Conservation (phyloP, 2,113 vertebrate genomes). For the Anser brachyrhynchus region DNA sequence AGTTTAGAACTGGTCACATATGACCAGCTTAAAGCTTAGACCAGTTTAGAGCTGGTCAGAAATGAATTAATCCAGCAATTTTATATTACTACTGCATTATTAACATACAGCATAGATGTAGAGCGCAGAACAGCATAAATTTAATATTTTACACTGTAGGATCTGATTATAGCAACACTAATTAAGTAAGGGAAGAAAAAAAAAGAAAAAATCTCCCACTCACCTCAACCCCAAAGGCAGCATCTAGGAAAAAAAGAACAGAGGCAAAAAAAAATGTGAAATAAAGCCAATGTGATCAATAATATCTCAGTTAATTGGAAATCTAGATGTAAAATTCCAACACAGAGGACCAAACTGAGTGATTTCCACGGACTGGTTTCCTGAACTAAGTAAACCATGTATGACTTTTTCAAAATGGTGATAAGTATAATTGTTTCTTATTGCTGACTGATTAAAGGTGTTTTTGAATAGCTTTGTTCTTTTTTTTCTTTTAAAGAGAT, state of each 20-base stretch:
- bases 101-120: background rate
- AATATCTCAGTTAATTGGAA: background rate
- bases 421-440: background rate
- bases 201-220: slow-evolving; percentile 19
- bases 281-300: background rate
- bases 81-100: background rate
- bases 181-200: background rate
- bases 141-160: background rate
- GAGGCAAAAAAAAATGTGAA: background rate
- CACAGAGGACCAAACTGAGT: background rate
- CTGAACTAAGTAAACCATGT: slow-evolving; percentile 5
- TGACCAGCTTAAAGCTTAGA: background rate
- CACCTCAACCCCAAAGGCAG: slow-evolving; percentile 60
- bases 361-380: background rate
- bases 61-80: background rate
- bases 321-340: background rate
- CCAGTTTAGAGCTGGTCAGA: background rate
- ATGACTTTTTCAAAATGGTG: background rate
- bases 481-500: background rate
- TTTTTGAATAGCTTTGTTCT: background rate
- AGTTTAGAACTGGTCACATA: background rate
- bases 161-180: background rate
- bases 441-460: background rate
- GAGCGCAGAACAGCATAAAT: background rate
- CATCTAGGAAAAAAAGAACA: slow-evolving; percentile 40